phyloP scores from a whole-genome alignment of 2,797 vertebrate species.

The Takifugu ocellatus region DNA sequence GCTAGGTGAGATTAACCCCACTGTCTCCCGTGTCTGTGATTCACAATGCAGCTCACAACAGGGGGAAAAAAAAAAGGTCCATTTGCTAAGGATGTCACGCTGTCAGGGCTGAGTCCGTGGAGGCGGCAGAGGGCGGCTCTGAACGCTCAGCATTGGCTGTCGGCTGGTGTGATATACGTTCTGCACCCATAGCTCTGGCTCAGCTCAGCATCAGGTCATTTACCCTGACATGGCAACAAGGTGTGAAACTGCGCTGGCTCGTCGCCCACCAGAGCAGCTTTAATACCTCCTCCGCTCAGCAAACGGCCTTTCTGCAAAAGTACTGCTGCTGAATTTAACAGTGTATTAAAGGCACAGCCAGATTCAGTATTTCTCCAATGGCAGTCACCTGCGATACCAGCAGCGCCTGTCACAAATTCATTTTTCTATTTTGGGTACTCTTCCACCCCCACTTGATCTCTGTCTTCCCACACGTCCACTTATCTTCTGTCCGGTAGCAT shows the following conservation, averaged over 20 bases:
- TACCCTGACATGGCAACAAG: constrained; percentile 18
- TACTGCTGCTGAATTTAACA: neutral
- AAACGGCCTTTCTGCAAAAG: constrained; percentile 6
- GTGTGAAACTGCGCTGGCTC: constrained; percentile 18
- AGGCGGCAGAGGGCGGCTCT: constrained; percentile 43
- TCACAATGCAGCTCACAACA: constrained; percentile 18
- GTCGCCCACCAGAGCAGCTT: neutral
- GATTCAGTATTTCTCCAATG: neutral
- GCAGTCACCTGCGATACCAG: neutral
- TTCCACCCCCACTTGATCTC: no score
- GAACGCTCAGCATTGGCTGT: constrained; percentile 43
- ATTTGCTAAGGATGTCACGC: constrained; percentile 33
- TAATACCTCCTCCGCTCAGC: constrained; percentile 1
- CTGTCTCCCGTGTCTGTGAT: constrained; percentile 19
- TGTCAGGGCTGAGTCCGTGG: constrained; percentile 46
- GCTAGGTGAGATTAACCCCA: constrained; percentile 29
- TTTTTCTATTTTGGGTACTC: neutral
- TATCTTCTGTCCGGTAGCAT: no score
- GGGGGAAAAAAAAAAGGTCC: constrained; percentile 34
- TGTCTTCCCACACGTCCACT: no score
- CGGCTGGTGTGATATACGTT: constrained; percentile 33
- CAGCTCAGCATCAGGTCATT: constrained; percentile 34
- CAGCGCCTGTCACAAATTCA: neutral
- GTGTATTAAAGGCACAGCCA: neutral
- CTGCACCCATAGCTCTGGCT: constrained; percentile 32